Base-by-base conservation (phyloP, 1,140 invertebrate genomes). In the Trypoxylus dichotomus region DNA sequence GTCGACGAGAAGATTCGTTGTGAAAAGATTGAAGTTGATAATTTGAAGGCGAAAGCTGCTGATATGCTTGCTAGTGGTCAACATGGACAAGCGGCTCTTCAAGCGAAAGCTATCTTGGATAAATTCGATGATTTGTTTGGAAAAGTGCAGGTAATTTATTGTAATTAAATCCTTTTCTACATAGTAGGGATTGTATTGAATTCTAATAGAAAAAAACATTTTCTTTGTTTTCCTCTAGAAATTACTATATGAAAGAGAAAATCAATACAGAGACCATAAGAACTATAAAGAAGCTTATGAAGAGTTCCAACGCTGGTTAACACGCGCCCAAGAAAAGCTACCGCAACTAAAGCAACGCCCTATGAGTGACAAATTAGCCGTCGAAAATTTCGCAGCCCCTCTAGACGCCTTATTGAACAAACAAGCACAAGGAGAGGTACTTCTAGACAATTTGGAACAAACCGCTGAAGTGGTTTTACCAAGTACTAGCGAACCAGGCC, bases 21-120 rank as follows among this genome's bases (percentile, higher is more conserved):
- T 85, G 96, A 98, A 83, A 95, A 96, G 82, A 93, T 96, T 80
- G 96, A 98, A 84, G 95, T 98, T 3, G 96, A 98, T 80, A 92
- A 91, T 76, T 85, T 98, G 25, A 97, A 95, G 87, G 87, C 91
- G 13, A 96, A 97, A 85, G 93, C 95, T 3, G 89, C 91, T n/a
- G 95, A 96, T 88, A 94, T 98, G 91, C 88, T 96, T 41, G 91
- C 93, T 32, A 94, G 92, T 85, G 93, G 95, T 24, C 92, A 96
- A 84, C 93, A 96, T 88, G 92, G 92, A 81, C 90, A 95, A 85
- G 92, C 92, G 1, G 94, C 94, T 0, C 91, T 91, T 60, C 92
- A 97, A 88, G 96, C 96, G 1, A 92, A 96, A 87, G 91, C 93
- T 81, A 94, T 95, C 41, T 87, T 97, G 0, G 91, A 94, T 75